Evolutionary conservation across 1,140 invertebrate species (phyloP).

Genomic region (Heliothis virescens): DNA sequence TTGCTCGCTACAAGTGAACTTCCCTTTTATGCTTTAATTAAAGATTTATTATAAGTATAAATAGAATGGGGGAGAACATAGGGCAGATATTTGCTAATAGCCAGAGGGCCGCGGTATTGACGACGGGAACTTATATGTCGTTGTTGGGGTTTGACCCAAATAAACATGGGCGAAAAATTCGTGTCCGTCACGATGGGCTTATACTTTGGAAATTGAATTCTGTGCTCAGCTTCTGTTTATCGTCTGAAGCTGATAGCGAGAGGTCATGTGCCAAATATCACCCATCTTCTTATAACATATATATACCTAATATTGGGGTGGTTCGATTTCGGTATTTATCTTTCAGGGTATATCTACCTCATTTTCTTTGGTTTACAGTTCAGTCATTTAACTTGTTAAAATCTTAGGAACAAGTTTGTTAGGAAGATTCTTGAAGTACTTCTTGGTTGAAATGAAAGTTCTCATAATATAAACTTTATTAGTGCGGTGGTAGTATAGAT

Average conservation of each 20-base stretch:
- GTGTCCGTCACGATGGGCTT: slow-evolving; percentile 59
- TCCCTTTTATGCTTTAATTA: slow-evolving; percentile 17
- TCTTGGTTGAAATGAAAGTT: neutral
- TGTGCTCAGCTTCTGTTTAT: slow-evolving; percentile 56
- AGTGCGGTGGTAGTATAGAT: slow-evolving; percentile 2
- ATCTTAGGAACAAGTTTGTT: neutral
- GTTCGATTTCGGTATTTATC: slow-evolving; percentile 2
- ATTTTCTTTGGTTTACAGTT: neutral
- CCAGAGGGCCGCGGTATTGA: slow-evolving; percentile 58
- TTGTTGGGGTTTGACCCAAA: slow-evolving; percentile 65
- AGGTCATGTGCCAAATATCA: slow-evolving; percentile 51
- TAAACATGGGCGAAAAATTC: slow-evolving; percentile 69
- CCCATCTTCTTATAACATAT: slow-evolving; percentile 43
- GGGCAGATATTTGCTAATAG: slow-evolving; percentile 69
- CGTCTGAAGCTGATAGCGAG: slow-evolving; percentile 48
- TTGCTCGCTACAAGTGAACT: neutral
- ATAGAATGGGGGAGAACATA: slow-evolving; percentile 46
- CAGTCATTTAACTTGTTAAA: neutral
- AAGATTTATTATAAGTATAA: slow-evolving; percentile 28
- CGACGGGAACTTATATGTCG: slow-evolving; percentile 61
- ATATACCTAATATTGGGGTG: neutral
- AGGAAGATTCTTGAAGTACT: slow-evolving; percentile 5
- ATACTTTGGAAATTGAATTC: slow-evolving; percentile 69
- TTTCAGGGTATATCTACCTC: neutral
- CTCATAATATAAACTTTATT: neutral